phyloP scores from a whole-genome alignment of 2,797 vertebrate genomes.

The Artibeus lituratus region DNA sequence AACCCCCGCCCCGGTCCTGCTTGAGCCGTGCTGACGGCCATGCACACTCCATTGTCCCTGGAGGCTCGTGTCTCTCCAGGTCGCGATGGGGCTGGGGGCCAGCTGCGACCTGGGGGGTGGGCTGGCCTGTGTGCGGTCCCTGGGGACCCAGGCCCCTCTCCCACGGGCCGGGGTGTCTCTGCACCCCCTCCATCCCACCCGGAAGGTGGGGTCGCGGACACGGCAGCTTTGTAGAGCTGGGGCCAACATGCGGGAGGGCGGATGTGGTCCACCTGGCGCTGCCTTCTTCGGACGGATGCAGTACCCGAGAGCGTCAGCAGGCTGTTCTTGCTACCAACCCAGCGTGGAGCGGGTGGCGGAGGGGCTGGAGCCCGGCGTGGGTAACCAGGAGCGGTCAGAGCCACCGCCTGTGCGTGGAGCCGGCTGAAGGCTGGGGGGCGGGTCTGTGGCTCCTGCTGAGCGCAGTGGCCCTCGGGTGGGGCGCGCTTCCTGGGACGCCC shows the following conservation, averaged over 20 bases:
- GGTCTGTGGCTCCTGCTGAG: fast-evolving
- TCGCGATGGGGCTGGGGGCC: fast-evolving
- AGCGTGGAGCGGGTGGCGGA: fast-evolving
- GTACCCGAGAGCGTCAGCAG: fast-evolving
- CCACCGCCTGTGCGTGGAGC: fast-evolving
- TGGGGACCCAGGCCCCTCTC: fast-evolving
- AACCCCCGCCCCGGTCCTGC: fast-evolving
- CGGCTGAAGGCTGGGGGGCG: fast-evolving
- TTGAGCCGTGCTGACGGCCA: fast-evolving
- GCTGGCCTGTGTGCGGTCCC: fast-evolving
- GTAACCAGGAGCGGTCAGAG: fast-evolving
- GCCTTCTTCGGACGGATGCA: fast-evolving
- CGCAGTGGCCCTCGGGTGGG: fast-evolving
- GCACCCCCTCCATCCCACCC: fast-evolving
- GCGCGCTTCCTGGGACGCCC: not conserved
- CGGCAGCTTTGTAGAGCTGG: fast-evolving
- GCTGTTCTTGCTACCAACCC: fast-evolving
- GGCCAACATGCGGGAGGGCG: fast-evolving
- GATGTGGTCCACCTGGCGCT: fast-evolving
- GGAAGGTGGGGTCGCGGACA: fast-evolving
- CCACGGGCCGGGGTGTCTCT: fast-evolving
- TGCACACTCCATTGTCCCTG: no score
- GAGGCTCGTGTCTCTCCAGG: not conserved
- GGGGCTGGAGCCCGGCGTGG: fast-evolving
- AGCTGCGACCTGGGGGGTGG: fast-evolving